Evolutionary conservation across 2,888 invertebrate genomes (phyloP), one percentile per base, ranked within the genome.

Genomic region (Rotaria magnacalcarata): DNA sequence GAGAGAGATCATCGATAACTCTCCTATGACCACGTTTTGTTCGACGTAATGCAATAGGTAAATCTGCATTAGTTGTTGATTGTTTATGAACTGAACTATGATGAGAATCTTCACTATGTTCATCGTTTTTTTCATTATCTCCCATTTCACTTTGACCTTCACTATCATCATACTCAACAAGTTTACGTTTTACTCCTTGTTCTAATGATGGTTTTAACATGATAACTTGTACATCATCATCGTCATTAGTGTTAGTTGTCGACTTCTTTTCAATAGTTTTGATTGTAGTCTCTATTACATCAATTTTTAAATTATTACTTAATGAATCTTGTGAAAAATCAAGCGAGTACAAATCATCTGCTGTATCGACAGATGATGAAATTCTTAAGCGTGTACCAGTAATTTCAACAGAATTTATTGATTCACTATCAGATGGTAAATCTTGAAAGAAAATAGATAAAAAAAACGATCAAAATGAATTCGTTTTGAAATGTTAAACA

Each of bases 21-120:
- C 24, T 6, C 34, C 5, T 34, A 16, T 19, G 34, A 34, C 34
- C 27, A n/a, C 80, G 80, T 47, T 19, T 80, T 47, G 80, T 24
- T 47, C 80, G 80, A 19, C 80, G 80, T 47, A 80, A 47, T 24
- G 80, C 80, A 47, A 80, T 80, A 11, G 80, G 80, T 47, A 80
- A n/a, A 80, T 80, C 80, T 2, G 43, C 10, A 47, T 24, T 47
- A 14, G 19, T 80, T 19, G 24, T 47, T 24, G 43, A 1, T 24
- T 24, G 10, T 10, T 24, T n/a, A 4, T 47, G 24, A 47, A 2
- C 2, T 80, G 80, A 34, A 67, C 6, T 27, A 4, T 34, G 16
- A 41, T 34, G 67, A 19, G 34, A 67, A 67, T 34, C 34, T 67
- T 67, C 34, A 34, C 19, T 67, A 34, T 8, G 0, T 19, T 34